Evolutionary conservation across 1,140 invertebrate species (phyloP), one percentile per base, ranked within the genome.

Genomic region (Lucilia sericata): DNA sequence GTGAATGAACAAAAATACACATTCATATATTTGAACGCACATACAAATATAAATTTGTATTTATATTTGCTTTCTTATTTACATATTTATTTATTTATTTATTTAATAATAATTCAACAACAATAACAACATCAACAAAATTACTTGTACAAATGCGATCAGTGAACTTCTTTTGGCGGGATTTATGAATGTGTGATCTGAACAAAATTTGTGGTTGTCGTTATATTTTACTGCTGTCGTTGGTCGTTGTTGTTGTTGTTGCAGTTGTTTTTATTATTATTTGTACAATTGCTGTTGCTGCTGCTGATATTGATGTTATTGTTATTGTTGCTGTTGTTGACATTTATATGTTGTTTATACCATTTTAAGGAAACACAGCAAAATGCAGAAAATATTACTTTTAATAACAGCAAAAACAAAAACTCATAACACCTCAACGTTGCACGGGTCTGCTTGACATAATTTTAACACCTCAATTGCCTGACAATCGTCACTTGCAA

Each of bases 331-430:
- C 14, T 60, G 55, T n/a, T 60, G 55, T 60, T 60, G 55, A 60
- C 55, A 60, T 60, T n/a, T 60, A n/a, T 60, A 60, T 60, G 55
- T 60, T 60, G 55, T 60, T 60, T 60, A 17, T n/a, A n/a, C 55
- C 55, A 60, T 17, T 60, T 60, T n/a, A 42, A 42, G 42, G 42
- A 42, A 42, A 42, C 42, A 42, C 42, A 42, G 5, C 42, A 42
- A 42, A 8, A 42, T 42, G 42, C 42, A 42, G 42, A 42, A 42
- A 42, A 42, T 42, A 42, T 42, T 42, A 42, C 42, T 42, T 42
- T 42, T 42, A 42, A 8, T 42, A 8, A 8, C 0, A 8, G 42
- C 42, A 42, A 42, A 42, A 42, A 17, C n/a, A 60, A 60, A 60
- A 60, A 60, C 12, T 14, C 5, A 60, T n/a, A 17, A 60, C 14